These are phyloP conservation scores for Luperina nickerlii DNA, from an alignment of 2,888 invertebrate species.

Conservation along the genomic window DNA sequence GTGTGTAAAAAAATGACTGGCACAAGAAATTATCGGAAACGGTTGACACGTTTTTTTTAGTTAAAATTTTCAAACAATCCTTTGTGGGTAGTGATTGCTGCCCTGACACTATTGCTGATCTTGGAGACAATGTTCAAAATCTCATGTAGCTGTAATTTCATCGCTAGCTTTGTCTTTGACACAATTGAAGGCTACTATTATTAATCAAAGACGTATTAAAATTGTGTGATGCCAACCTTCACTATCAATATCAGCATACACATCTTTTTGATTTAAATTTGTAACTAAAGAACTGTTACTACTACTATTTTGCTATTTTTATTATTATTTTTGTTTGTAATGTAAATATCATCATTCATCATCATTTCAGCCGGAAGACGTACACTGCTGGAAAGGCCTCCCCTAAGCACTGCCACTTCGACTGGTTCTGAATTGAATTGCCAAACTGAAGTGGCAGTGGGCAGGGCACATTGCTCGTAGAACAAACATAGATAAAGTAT, in stretches of 20 bases:
- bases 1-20: neutral
- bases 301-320: neutral
- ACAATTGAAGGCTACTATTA: constrained; percentile 29
- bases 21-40: constrained; percentile 3
- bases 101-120: neutral
- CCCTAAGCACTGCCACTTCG: neutral
- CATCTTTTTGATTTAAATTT: constrained; percentile 30
- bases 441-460: neutral
- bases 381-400: neutral
- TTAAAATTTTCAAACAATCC: constrained; percentile 5
- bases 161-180: constrained; percentile 9
- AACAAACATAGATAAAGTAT: neutral
- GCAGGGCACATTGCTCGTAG: neutral
- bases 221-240: constrained; percentile 34
- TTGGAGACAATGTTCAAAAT: neutral
- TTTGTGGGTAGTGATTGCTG: neutral
- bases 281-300: neutral
- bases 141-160: neutral
- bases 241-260: constrained; percentile 36
- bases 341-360: neutral
- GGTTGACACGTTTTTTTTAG: neutral
- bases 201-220: constrained; percentile 39
- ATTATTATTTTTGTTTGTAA: neutral
- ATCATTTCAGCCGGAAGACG: neutral
- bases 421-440: neutral